Evolutionary conservation across 2,888 invertebrate species (phyloP).

Genomic region (Thyatira batis): DNA sequence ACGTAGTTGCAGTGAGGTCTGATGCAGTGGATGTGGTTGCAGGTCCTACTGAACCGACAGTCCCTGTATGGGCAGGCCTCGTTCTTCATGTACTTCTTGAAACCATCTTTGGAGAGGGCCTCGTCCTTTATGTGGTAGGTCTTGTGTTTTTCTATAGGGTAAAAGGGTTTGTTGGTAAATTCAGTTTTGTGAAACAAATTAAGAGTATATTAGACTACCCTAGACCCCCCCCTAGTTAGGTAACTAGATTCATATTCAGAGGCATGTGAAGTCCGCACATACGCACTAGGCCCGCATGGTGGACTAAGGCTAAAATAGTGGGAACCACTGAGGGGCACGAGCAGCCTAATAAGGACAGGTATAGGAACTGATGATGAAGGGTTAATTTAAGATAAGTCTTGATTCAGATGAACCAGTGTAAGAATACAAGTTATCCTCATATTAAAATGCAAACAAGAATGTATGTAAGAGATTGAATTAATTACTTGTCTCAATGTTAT

Average conservation of each 20-base stretch:
- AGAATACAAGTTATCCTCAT: neutral
- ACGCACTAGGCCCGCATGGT: no score
- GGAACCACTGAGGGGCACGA: no score
- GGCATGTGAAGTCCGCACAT: no score
- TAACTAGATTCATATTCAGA: no score
- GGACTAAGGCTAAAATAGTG: no score
- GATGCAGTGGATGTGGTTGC: constrained; percentile 99
- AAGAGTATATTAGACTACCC: no score
- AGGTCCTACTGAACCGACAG: constrained; percentile 96
- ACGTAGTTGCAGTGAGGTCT: constrained; percentile 97
- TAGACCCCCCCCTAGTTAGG: no score
- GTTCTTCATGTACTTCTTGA: constrained; percentile 99
- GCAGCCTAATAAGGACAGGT: no score
- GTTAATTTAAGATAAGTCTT: no score
- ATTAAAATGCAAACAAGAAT: neutral
- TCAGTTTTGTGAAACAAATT: no score
- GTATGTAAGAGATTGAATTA: neutral
- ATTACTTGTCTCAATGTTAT: neutral
- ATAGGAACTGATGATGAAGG: no score
- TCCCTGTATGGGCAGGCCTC: constrained; percentile 95
- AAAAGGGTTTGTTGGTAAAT: neutral
- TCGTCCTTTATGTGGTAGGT: constrained; percentile 99
- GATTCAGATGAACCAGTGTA: no score
- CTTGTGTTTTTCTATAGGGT: constrained; percentile 95
- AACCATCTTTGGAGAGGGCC: constrained; percentile 96